A percentile compares a stretch with the other conserved stretches of the same genome.
These are phyloP conservation scores for Rhynchotus rufescens DNA, from an alignment of 2,797 vertebrate genomes.

Conservation along the genomic window DNA sequence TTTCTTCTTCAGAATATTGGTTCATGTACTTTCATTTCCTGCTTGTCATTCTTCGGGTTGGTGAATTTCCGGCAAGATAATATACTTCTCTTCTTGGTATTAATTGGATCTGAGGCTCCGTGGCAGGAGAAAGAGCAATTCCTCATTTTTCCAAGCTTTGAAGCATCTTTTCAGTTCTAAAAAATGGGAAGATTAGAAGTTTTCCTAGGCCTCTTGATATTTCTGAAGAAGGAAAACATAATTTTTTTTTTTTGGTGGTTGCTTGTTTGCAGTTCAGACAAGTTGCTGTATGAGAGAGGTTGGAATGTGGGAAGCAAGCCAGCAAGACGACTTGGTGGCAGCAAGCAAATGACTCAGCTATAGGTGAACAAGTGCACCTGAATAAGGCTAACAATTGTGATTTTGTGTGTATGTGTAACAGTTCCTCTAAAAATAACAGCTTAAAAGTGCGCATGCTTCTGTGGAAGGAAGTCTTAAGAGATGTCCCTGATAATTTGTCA, in stretches of 20 bases:
- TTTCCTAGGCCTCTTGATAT: background rate
- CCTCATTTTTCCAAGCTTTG: background rate
- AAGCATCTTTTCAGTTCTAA: background rate
- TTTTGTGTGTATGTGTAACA: background rate
- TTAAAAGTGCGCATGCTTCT: background rate
- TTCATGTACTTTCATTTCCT: constrained; percentile 29
- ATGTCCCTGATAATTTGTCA: constrained; percentile 4
- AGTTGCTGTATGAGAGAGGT: background rate
- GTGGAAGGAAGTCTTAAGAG: background rate
- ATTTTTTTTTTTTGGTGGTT: background rate
- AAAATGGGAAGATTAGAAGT: background rate
- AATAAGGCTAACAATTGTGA: background rate
- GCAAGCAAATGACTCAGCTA: background rate
- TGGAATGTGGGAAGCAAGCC: constrained; percentile 1
- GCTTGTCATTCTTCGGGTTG: background rate
- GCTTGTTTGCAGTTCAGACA: background rate
- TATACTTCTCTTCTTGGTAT: constrained; percentile 8
- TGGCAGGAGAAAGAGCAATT: background rate
- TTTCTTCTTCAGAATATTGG: constrained; percentile 6
- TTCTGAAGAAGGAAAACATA: background rate
- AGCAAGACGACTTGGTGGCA: background rate
- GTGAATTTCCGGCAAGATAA: constrained; percentile 34
- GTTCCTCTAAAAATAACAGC: constrained; percentile 9
- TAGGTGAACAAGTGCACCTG: constrained; percentile 2
- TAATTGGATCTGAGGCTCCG: background rate